phyloP scores from a whole-genome alignment of 2,888 invertebrate genomes.

The Heteromyza rotundicornis region DNA sequence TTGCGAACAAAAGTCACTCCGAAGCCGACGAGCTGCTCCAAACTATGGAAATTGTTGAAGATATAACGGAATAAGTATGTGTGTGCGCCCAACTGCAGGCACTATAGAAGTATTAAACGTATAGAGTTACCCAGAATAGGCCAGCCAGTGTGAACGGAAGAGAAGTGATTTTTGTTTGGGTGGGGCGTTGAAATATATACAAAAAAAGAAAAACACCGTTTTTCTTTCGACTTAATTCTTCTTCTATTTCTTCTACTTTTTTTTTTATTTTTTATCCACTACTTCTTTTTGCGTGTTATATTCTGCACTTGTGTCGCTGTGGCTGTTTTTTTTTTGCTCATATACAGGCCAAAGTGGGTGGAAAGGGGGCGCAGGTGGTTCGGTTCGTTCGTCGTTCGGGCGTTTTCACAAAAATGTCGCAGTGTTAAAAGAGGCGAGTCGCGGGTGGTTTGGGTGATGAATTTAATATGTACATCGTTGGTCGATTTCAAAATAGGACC shows the following conservation, averaged over 20 bases:
- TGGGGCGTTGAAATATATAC: slow-evolving; percentile 1
- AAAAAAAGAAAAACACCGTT: slow-evolving; percentile 27
- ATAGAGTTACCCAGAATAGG: background rate
- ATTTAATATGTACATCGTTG: no score
- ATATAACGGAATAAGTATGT: background rate
- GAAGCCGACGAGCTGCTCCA: no score
- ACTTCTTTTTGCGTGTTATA: background rate
- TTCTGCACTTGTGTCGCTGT: slow-evolving; percentile 10
- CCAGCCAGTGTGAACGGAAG: background rate
- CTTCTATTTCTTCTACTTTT: no score
- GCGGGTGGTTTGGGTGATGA: background rate
- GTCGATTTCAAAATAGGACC: background rate
- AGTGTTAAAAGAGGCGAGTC: background rate
- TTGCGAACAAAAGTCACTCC: background rate
- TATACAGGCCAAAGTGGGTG: no score
- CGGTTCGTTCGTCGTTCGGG: background rate
- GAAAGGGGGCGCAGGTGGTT: background rate
- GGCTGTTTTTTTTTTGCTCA: background rate
- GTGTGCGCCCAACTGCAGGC: background rate
- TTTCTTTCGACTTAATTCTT: no score
- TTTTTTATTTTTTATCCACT: background rate
- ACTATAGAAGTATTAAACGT: background rate
- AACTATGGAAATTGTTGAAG: no score
- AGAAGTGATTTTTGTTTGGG: background rate
- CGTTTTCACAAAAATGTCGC: background rate